Base-by-base conservation (phyloP, 2,113 vertebrate species). In the Blennius ocellaris region DNA sequence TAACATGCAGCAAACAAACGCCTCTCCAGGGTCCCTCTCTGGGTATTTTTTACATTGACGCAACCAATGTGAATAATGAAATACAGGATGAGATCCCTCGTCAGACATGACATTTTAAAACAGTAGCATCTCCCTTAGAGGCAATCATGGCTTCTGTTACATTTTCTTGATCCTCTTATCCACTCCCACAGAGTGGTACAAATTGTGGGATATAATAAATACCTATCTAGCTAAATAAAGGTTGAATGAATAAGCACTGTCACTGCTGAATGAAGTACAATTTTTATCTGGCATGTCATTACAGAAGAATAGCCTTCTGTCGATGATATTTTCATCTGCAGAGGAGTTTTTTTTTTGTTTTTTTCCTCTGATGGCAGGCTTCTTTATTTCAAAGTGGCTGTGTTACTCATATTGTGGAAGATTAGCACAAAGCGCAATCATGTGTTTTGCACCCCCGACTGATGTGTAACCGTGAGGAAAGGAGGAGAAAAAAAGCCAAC, bases 71-170 rank as follows among this genome's bases (percentile, higher is more conserved):
- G 69, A 91, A 81, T 90, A 85, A 90, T 82, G 51, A 88, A 92
- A 82, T 74, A 57, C 67, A 80, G 69, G 82, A 75, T 52, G 75
- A 81, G 84, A 83, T 84, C 85, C 63, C 80, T 81, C 75, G 82
- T 87, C 81, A 88, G 87, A 90, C 78, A 59, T 92, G 89, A 82
- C 85, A 90, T 90, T 91, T 85, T 84, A 90, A 87, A 90, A 81
- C 81, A 80, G 54, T 44, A 40, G 60, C 73, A 65, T 87, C 76
- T 89, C 76, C 80, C 83, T 87, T 39, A 64, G 74, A 83, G 69
- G 72, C 77, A 68, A 59, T 86, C 85, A 85, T 87, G 73, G 78
- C 72, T 89, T 81, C 71, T 71, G 73, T 87, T 92, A 73, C 69
- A 59, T 71, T 80, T 82, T 72, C 81, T 83, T 92, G 84, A 90